A percentile compares a stretch with the other conserved stretches of the same genome.
phyloP scores from a whole-genome alignment of 2,113 vertebrate species.

The Prolemur simus region DNA sequence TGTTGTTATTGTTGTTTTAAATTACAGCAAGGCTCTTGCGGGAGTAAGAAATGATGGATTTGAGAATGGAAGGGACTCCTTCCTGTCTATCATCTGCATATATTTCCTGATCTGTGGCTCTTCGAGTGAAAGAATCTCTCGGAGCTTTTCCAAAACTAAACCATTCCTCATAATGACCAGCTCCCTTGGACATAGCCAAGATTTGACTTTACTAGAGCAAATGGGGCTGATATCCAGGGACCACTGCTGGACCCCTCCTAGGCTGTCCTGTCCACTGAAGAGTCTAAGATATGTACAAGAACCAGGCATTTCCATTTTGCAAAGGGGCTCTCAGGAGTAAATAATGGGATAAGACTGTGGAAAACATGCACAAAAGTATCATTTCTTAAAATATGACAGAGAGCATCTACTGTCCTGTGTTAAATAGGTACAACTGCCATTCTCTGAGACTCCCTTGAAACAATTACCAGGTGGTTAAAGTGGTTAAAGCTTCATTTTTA shows the following conservation, averaged over 20 bases:
- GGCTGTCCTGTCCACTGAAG: neutral
- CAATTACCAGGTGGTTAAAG: neutral
- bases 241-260: neutral
- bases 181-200: neutral
- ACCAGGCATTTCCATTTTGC: constrained; percentile 24
- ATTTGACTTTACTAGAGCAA: neutral
- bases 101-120: neutral
- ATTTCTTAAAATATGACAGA: neutral
- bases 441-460: neutral
- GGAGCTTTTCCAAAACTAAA: neutral
- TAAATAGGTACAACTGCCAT: neutral
- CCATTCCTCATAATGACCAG: neutral
- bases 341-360: neutral
- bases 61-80: neutral
- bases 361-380: neutral
- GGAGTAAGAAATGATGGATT: neutral
- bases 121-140: neutral
- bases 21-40: neutral
- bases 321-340: neutral
- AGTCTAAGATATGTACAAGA: neutral
- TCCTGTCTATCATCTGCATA: neutral
- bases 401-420: neutral
- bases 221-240: neutral
- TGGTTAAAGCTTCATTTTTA: neutral
- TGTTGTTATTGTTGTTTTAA: neutral